Evolutionary conservation across 2,113 vertebrate species (phyloP).

Genomic region (Solea solea): DNA sequence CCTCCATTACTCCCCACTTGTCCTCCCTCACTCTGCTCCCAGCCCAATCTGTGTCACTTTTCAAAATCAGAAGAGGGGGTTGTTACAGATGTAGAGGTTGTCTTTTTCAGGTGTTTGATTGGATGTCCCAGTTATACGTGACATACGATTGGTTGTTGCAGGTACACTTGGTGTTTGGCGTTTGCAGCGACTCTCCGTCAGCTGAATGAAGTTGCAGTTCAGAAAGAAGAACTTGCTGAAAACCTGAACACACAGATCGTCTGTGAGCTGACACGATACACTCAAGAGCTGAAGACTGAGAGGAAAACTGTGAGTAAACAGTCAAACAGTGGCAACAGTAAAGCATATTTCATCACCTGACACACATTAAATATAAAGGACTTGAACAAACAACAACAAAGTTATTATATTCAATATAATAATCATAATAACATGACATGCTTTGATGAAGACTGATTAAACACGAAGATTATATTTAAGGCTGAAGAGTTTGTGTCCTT

Average conservation of each 20-base stretch:
- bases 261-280: slow-evolving; percentile 85
- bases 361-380: too few relatives aligned
- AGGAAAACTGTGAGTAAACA: slow-evolving; percentile 89
- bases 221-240: slow-evolving; percentile 93
- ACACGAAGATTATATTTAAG: too few relatives aligned
- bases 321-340: background rate
- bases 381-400: too few relatives aligned
- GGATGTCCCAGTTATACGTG: slow-evolving; percentile 83
- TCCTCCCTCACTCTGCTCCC: too few relatives aligned
- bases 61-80: too few relatives aligned
- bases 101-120: background rate
- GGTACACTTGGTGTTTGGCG: slow-evolving; percentile 90
- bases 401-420: too few relatives aligned
- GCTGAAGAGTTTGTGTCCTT: slow-evolving; percentile 3
- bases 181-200: slow-evolving; percentile 92
- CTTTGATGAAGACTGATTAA: too few relatives aligned
- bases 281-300: slow-evolving; percentile 95
- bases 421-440: too few relatives aligned
- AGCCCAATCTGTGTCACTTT: too few relatives aligned
- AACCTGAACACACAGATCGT: slow-evolving; percentile 90
- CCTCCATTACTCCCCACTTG: too few relatives aligned
- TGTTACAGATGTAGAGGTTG: slow-evolving; percentile 52
- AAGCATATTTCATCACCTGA: background rate
- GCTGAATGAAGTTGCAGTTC: slow-evolving; percentile 89
- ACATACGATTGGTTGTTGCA: slow-evolving; percentile 71